Base-by-base conservation (phyloP, 2,888 invertebrate species). In the Cephus spinipes region DNA sequence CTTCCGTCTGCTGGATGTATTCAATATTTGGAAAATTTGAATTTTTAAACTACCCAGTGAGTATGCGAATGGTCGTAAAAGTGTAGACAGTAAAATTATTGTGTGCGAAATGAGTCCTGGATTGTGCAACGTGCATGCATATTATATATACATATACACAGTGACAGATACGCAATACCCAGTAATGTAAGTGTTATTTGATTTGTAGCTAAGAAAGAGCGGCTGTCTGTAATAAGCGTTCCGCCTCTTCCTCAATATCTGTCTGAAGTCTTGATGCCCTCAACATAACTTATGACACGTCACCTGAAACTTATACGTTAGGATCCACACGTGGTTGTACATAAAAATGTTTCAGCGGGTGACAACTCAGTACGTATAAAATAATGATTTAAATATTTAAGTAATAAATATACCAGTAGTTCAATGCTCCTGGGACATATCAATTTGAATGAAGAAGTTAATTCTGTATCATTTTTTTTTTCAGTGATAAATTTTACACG, bases 161-260 rank as follows among this genome's bases (percentile, higher is more conserved):
- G 71, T 76, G 71, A 75, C 74, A 77, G 76, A 76, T 79, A 75
- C 69, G 81, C 73, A 80, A 75, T 75, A 79, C 76, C 75, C 77
- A 35, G 73, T 74, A 75, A 79, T 34, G 73, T 11, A 74, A 86
- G 84, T 85, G 85, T 86, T 86, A 83, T 86, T 89, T 89, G 89
- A 89, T 89, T 89, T 89, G 89, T 89, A 84, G 86, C 86, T 81
- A 76, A 80, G 83, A 83, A 84, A 81, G 84, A 84, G 80, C 79
- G 84, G 79, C 82, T 83, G 85, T 81, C 83, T 83, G 86, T 86
- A 89, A 90, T 87, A 87, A 89, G 85, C 84, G 85, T 84, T 81
- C 81, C 87, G 84, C 89, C 89, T 88, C 88, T 89, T 89, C 88
- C 88, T 89, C 86, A 88, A 89, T 89, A 88, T 88, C 86, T 87